Conservation (phyloP, 2,113 vertebrate species). For the Tragelaphus strepsiceros region DNA sequence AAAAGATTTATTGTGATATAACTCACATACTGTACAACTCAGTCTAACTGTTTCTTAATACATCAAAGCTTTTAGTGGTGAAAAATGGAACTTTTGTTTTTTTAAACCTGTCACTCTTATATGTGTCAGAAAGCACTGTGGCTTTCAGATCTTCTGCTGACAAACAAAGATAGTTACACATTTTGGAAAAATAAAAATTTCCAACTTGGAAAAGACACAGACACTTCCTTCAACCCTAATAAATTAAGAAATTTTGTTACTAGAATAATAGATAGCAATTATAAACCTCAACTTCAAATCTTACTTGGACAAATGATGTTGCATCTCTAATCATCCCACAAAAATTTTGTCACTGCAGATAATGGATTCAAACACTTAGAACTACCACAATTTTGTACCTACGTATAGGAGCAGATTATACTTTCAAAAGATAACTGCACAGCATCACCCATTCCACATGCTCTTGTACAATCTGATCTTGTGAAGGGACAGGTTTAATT, state of each 20-base stretch:
- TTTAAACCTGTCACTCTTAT: not conserved
- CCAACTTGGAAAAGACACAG: not conserved
- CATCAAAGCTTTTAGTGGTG: not conserved
- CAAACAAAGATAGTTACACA: not conserved
- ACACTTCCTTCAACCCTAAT: not conserved
- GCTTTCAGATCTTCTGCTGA: not conserved
- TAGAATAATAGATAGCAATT: not conserved
- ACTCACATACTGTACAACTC: not conserved
- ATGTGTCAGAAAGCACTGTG: not conserved
- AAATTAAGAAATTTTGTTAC: not conserved
- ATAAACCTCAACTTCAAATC: not conserved
- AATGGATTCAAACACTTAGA: not conserved
- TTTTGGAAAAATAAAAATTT: not conserved
- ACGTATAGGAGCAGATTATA: not conserved
- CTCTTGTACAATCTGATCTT: not conserved
- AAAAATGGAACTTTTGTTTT: not conserved
- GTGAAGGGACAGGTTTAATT: not conserved
- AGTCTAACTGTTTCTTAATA: not conserved
- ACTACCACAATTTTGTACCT: not conserved
- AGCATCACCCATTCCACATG: not conserved
- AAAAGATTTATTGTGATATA: not conserved
- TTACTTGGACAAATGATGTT: not conserved
- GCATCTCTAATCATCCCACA: not conserved
- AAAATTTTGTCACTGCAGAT: not conserved
- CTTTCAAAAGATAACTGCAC: not conserved